Conservation (phyloP, 2,797 vertebrate species). For the Manis crassicaudata region DNA sequence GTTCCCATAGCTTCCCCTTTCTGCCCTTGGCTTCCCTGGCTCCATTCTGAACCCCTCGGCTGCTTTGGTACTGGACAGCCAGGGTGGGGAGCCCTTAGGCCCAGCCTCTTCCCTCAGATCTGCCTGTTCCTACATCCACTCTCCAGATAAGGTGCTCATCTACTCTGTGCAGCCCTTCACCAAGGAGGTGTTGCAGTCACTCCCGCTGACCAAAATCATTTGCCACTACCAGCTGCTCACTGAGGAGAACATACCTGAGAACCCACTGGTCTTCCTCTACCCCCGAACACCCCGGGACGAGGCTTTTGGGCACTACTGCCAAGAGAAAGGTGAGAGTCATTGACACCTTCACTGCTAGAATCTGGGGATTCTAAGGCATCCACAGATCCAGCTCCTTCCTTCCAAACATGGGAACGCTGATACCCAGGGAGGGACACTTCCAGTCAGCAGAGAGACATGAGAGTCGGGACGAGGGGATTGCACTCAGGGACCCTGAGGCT, state of each 20-base stretch:
- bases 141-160: constrained; percentile 86
- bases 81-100: not conserved
- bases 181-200: constrained; percentile 88
- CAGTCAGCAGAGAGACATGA: not conserved
- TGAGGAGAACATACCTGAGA: constrained; percentile 91
- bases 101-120: not conserved
- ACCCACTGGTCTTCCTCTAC: constrained; percentile 92
- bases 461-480: not conserved
- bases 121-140: not conserved
- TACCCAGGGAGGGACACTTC: not conserved
- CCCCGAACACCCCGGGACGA: constrained; percentile 90
- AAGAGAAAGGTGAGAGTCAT: constrained; percentile 75
- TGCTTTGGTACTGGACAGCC: not conserved
- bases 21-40: not conserved
- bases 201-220: constrained; percentile 94
- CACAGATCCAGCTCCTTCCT: not conserved
- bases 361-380: not conserved
- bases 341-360: not conserved
- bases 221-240: constrained; percentile 91
- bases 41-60: not conserved
- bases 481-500: fast-evolving
- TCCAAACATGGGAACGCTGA: not conserved
- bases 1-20: not conserved
- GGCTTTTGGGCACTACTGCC: constrained; percentile 93
- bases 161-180: constrained; percentile 93